Evolutionary conservation across 2,113 vertebrate genomes (phyloP), one percentile per base, ranked within the genome.

Genomic region (Oncorhynchus mykiss): DNA sequence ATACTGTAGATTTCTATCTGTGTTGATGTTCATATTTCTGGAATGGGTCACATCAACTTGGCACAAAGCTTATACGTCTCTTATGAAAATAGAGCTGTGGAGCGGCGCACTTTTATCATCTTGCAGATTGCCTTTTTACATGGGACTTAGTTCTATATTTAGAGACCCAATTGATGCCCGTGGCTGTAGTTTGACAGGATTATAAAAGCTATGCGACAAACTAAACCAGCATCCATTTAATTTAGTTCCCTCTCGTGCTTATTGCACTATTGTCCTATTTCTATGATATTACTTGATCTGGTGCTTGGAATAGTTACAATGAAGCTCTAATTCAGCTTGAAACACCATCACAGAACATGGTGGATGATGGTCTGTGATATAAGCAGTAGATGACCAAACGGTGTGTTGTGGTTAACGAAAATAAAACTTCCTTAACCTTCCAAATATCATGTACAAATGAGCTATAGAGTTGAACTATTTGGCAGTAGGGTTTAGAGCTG

Each of bases 81-180:
- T 78, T 16, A 71, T 69, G 22, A 70, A 65, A 71, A 78, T 31
- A 71, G 81, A 87, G 64, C 9, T 31, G 51, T 88, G 68, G 66
- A 71, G 45, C 82, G 79, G 72, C 86, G 67, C 65, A 69, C 84
- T 86, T 88, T 86, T 66, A 87, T 91, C 84, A 87, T 84, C 78
- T 84, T 82, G 24, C 16, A 34, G 82, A 78, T 67, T 80, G 45
- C 65, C 78, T 75, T 79, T 85, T 78, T 79, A 54, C 27, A 62
- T 77, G 81, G 9, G 78, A 82, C 80, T 80, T 85, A 75, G 78
- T 0, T 77, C 89, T 91, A 89, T 90, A 88, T 88, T 88, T 92
- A 87, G 84, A 39, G 65, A 72, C 39, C 1, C 5, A 72, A 75
- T 67, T 70, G 74, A 60, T 79, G 73, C 81, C 80, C 29, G 72